Evolutionary conservation across 2,888 invertebrate genomes (phyloP), one percentile per base, ranked within the genome.

Genomic region (Phorcus lineatus): DNA sequence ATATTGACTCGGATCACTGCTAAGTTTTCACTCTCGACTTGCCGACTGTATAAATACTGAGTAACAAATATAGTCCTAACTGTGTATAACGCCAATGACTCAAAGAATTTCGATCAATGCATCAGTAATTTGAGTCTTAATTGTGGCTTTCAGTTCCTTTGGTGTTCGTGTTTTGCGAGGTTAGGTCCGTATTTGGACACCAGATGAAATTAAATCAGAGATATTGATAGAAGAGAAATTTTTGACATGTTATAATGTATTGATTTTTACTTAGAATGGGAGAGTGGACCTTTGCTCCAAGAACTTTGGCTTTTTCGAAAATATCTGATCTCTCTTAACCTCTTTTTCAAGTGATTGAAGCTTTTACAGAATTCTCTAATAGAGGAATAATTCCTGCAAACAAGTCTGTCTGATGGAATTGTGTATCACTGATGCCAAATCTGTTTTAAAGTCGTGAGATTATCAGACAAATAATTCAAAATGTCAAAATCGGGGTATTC

Each of bases 51-150:
- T 62, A 62, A 62, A 62, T 62, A 62, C 28, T 28, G 28, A 28
- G 24, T 28, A 62, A 62, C 62, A 62, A 62, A 62, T 28, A 24
- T 62, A 62, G 28, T 24, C 28, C 62, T 28, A 28, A 62, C 62
- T 28, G 24, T 62, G 62, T 62, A 28, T 62, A 62, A 28, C 62
- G 17, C 62, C 57, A 62, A 28, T 62, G 62, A 62, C 62, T 62
- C 28, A 62, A 24, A 62, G 62, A 13, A 11, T 62, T 28, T n/a
- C 13, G 62, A 62, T 62, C 62, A 28, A 62, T 62, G 11, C 28
- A 62, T 28, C 62, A 62, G 62, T 62, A 62, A 62, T 62, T 62
- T 62, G 62, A 62, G 62, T 62, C 62, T 62, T 62, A 62, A 62
- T 62, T 62, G 62, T 28, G 28, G 62, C 62, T 62, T 62, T 62